A percentile compares a stretch with the other conserved stretches of the same genome.
These are phyloP conservation scores for Trichogramma evanescens DNA, from an alignment of 2,888 invertebrate genomes.

Conservation along the genomic window DNA sequence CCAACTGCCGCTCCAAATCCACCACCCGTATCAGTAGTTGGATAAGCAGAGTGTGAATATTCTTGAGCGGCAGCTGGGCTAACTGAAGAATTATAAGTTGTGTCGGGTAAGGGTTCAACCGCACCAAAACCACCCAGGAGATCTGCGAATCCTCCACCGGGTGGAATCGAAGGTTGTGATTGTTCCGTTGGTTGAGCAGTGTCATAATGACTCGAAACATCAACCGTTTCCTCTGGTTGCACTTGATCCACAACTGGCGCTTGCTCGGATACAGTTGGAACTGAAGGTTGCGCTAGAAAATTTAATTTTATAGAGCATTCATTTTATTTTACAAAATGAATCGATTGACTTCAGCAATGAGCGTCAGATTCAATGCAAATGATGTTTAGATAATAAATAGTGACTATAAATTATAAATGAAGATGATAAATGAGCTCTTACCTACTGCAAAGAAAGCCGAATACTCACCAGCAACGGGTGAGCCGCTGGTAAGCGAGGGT, in stretches of 20 bases:
- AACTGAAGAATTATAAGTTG: no score
- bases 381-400: not conserved
- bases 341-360: not conserved
- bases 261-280: not conserved
- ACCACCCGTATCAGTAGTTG: not conserved
- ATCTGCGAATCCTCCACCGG: slow-evolving; percentile 19
- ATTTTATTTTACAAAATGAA: not conserved
- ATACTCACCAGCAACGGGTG: slow-evolving; percentile 9
- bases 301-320: not conserved
- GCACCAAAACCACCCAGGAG: slow-evolving; percentile 34
- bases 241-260: not conserved
- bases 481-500: slow-evolving; percentile 30
- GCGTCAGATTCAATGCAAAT: not conserved
- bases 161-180: not conserved
- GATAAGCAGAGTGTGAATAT: no score
- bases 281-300: not conserved
- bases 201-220: not conserved
- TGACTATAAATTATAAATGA: not conserved
- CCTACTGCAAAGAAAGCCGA: not conserved
- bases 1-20: slow-evolving; percentile 1
- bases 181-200: not conserved
- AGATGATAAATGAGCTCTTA: not conserved
- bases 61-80: no score
- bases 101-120: not conserved
- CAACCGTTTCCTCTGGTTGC: not conserved